Conservation (phyloP, 1,140 invertebrate species). For the Oncopeltus fasciatus region DNA sequence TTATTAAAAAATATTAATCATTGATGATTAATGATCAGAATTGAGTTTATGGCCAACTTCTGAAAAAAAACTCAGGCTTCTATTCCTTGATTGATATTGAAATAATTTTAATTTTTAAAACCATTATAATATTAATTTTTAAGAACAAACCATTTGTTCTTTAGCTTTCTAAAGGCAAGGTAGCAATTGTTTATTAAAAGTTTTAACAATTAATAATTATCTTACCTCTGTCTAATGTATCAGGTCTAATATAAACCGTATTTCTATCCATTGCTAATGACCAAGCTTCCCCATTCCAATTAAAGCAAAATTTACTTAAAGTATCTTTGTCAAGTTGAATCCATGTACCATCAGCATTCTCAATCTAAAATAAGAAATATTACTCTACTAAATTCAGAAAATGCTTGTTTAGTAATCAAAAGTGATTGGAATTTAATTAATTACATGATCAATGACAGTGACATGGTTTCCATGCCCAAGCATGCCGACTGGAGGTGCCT, state of each 20-base stretch:
- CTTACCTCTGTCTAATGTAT: constrained; percentile 20
- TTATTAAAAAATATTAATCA: no score
- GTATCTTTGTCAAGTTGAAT: constrained; percentile 47
- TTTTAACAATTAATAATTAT: no score
- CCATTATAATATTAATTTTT: no score
- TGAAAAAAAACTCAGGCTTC: no score
- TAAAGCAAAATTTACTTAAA: constrained; percentile 52
- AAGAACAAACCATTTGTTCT: no score
- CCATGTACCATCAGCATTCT: constrained; percentile 51
- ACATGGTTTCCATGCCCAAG: constrained; percentile 56
- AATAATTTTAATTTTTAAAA: no score
- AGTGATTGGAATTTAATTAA: constrained; percentile 15
- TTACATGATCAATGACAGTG: constrained; percentile 50
- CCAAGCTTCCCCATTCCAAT: constrained; percentile 55
- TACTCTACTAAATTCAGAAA: not conserved
- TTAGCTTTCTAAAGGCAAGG: no score
- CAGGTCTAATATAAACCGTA: constrained; percentile 52
- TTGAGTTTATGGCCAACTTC: no score
- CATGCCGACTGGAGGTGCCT: constrained; percentile 60
- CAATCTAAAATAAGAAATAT: constrained; percentile 27
- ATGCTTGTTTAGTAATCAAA: not conserved
- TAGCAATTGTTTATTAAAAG: no score
- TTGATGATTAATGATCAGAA: no score
- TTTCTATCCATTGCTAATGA: constrained; percentile 51
- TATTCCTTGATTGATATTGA: no score